Evolutionary conservation across 2,113 vertebrate genomes (phyloP).

Genomic region (Xiphophorus maculatus): DNA sequence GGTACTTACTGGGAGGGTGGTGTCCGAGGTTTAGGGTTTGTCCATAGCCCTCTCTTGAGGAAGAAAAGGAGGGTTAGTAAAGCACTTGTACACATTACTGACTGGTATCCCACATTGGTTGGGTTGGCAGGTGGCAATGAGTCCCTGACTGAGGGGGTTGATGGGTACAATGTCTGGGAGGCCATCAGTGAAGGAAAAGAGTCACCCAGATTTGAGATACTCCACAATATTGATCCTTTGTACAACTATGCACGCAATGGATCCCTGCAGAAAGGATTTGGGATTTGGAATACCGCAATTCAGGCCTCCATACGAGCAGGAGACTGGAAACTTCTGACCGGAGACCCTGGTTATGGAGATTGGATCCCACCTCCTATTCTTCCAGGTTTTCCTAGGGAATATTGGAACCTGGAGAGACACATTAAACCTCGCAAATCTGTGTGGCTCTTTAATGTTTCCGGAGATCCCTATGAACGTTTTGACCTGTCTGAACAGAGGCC

Average conservation of each 20-base stretch:
- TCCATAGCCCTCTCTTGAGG: conserved; percentile 93
- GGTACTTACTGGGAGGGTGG: conserved; percentile 99
- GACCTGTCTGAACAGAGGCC: conserved; percentile 88
- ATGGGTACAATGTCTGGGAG: conserved; percentile 92
- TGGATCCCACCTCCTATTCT: conserved; percentile 94
- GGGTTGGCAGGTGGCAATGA: conserved; percentile 87
- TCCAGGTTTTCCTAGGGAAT: conserved; percentile 88
- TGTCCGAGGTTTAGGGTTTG: conserved; percentile 91
- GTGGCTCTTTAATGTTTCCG: conserved; percentile 97
- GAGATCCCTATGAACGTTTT: conserved; percentile 90
- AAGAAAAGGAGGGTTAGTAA: conserved; percentile 86
- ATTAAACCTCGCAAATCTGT: conserved; percentile 80
- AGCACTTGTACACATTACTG: conserved; percentile 92
- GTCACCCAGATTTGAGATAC: conserved; percentile 90
- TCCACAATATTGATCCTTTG: conserved; percentile 96
- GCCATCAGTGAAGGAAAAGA: conserved; percentile 91
- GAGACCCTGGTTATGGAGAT: conserved; percentile 93
- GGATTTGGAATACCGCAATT: conserved; percentile 94
- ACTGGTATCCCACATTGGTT: conserved; percentile 96
- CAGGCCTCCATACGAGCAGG: conserved; percentile 93
- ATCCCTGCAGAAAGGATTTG: conserved; percentile 87
- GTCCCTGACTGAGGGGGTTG: conserved; percentile 82
- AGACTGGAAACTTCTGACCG: conserved; percentile 96
- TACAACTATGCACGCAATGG: conserved; percentile 90
- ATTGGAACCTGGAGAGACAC: conserved; percentile 96